phyloP scores from a whole-genome alignment of 2,888 invertebrate species.

The Xylota segnis region DNA sequence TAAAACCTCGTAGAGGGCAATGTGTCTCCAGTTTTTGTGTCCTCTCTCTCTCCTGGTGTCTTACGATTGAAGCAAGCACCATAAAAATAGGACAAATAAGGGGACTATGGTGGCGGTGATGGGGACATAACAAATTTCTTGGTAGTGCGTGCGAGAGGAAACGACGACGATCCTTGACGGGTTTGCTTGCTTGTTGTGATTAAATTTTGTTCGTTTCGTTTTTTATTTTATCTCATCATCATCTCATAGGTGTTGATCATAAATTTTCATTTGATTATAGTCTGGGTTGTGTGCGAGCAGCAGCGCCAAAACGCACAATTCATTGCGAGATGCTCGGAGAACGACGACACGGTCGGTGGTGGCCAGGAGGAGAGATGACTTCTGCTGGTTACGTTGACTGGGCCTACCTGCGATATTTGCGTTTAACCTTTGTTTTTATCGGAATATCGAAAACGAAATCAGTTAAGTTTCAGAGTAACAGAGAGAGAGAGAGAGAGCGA shows the following conservation, averaged over 20 bases:
- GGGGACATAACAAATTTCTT: slow-evolving; percentile 32
- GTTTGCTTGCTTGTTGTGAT: slow-evolving; percentile 59
- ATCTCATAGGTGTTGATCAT: slow-evolving; percentile 84
- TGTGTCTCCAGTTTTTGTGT: slow-evolving; percentile 27
- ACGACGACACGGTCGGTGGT: slow-evolving; percentile 13
- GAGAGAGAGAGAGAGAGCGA: background rate
- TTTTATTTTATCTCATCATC: slow-evolving; percentile 74
- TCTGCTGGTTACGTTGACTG: slow-evolving; percentile 45
- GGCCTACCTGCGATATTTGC: slow-evolving; percentile 60
- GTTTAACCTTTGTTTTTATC: slow-evolving; percentile 63
- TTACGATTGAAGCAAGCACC: slow-evolving; percentile 53
- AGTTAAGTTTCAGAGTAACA: slow-evolving; percentile 34
- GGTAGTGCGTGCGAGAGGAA: slow-evolving; percentile 47
- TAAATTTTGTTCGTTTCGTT: slow-evolving; percentile 46
- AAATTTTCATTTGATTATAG: slow-evolving; percentile 84
- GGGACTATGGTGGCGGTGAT: slow-evolving; percentile 9
- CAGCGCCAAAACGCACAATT: slow-evolving; percentile 66
- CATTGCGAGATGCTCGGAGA: slow-evolving; percentile 43
- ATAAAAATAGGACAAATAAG: slow-evolving; percentile 71
- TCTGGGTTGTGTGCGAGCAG: slow-evolving; percentile 46
- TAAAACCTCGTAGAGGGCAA: slow-evolving; percentile 47
- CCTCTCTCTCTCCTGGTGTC: slow-evolving; percentile 33
- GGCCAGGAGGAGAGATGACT: slow-evolving; percentile 45
- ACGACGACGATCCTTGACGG: slow-evolving; percentile 35
- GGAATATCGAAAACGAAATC: slow-evolving; percentile 64